phyloP scores from a whole-genome alignment of 2,888 invertebrate species.

The Gastracanthus pulcherrimus region DNA sequence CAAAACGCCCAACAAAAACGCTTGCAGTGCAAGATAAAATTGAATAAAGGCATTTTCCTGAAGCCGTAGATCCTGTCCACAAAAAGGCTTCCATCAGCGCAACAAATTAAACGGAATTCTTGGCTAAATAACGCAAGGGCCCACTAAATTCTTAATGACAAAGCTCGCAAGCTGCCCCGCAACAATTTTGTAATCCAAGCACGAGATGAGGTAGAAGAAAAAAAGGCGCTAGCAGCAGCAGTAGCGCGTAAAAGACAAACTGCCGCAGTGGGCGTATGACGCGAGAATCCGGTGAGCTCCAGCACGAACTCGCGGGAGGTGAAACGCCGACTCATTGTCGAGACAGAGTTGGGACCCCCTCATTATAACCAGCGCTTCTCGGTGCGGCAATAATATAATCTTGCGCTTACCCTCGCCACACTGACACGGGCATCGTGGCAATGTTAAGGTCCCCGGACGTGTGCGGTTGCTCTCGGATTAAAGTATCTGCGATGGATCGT shows the following conservation, averaged over 20 bases:
- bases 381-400: neutral
- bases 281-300: conserved; percentile 35
- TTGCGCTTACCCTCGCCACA: too few relatives aligned
- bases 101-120: neutral
- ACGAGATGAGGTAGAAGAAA: too few relatives aligned
- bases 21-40: too few relatives aligned
- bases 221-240: neutral
- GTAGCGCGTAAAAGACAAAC: too few relatives aligned
- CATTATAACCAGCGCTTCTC: neutral
- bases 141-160: neutral
- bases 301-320: conserved; percentile 14
- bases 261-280: neutral
- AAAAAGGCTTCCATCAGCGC: neutral
- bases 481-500: too few relatives aligned
- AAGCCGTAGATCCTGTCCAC: too few relatives aligned
- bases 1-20: too few relatives aligned
- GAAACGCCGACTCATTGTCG: conserved; percentile 14
- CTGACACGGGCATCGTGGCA: neutral
- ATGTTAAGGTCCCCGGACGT: neutral
- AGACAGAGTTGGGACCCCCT: neutral
- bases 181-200: conserved; percentile 17
- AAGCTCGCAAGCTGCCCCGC: neutral
- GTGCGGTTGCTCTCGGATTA: too few relatives aligned
- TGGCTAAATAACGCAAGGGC: neutral
- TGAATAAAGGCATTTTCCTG: too few relatives aligned